phyloP scores from a whole-genome alignment of 2,888 invertebrate genomes.

The Leptinotarsa peninsularis region DNA sequence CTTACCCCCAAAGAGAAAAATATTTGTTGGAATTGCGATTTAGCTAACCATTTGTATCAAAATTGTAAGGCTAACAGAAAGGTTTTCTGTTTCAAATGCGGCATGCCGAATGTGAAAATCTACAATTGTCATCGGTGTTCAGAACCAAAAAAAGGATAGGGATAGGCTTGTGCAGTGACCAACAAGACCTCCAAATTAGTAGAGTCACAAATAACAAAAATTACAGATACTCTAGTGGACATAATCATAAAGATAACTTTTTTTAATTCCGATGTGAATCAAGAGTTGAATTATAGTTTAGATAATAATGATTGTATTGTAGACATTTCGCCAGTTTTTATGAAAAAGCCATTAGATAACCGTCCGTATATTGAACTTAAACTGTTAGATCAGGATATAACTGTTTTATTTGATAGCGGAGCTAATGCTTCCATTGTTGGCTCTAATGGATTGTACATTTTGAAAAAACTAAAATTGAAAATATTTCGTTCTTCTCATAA shows the following conservation, averaged over 20 bases:
- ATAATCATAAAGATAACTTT: background rate
- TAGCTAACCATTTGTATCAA: background rate
- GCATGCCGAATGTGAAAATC: conserved; percentile 2
- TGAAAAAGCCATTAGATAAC: background rate
- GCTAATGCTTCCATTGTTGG: conserved; percentile 23
- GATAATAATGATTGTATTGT: background rate
- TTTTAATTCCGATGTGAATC: background rate
- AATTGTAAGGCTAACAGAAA: background rate
- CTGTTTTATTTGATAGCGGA: conserved; percentile 21
- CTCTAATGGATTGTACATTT: conserved; percentile 5
- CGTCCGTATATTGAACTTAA: conserved; percentile 15
- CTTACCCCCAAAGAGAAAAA: background rate
- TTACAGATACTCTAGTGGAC: background rate
- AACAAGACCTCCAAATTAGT: background rate
- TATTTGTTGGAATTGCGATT: conserved; percentile 11
- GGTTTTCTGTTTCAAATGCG: conserved; percentile 23
- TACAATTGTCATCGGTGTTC: background rate
- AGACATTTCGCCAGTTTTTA: background rate
- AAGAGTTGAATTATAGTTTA: background rate
- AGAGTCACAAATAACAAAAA: background rate
- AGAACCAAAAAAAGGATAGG: background rate
- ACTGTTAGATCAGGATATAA: background rate
- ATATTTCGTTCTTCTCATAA: background rate
- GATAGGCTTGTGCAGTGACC: conserved; percentile 3
- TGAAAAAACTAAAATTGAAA: conserved; percentile 9